Conservation (phyloP, 1,140 invertebrate species). For the Battus philenor region DNA sequence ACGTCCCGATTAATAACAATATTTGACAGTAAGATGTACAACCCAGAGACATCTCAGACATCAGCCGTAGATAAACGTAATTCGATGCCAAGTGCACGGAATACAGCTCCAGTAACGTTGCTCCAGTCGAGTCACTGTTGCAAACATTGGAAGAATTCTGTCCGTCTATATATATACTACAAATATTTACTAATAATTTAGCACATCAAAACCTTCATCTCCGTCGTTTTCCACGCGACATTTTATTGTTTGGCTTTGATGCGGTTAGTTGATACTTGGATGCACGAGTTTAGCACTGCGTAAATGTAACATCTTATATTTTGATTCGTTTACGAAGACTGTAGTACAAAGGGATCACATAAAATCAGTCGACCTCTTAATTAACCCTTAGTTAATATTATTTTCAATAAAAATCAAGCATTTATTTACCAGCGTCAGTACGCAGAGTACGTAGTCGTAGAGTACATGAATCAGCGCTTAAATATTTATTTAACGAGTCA, state of each 20-base stretch:
- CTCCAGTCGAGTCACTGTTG: not conserved
- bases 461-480: not conserved
- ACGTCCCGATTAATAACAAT: constrained; percentile 27
- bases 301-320: too few relatives aligned
- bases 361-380: too few relatives aligned
- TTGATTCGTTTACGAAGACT: too few relatives aligned
- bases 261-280: not conserved
- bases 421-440: too few relatives aligned
- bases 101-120: constrained; percentile 1
- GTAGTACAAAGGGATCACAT: too few relatives aligned
- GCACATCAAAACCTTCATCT: not conserved
- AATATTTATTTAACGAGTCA: too few relatives aligned
- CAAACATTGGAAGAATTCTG: constrained; percentile 1
- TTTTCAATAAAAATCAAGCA: too few relatives aligned
- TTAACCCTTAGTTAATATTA: too few relatives aligned
- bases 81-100: constrained; percentile 10
- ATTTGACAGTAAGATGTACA: constrained; percentile 14
- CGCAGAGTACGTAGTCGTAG: too few relatives aligned
- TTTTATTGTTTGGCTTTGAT: not conserved
- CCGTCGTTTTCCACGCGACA: not conserved
- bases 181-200: not conserved
- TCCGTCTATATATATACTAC: constrained; percentile 1
- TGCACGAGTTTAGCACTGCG: too few relatives aligned
- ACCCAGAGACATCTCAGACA: constrained; percentile 8
- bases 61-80: constrained; percentile 16